These are phyloP conservation scores for Sebastes cheni DNA, from an alignment of 2,797 vertebrate genomes.

Conservation along the genomic window DNA sequence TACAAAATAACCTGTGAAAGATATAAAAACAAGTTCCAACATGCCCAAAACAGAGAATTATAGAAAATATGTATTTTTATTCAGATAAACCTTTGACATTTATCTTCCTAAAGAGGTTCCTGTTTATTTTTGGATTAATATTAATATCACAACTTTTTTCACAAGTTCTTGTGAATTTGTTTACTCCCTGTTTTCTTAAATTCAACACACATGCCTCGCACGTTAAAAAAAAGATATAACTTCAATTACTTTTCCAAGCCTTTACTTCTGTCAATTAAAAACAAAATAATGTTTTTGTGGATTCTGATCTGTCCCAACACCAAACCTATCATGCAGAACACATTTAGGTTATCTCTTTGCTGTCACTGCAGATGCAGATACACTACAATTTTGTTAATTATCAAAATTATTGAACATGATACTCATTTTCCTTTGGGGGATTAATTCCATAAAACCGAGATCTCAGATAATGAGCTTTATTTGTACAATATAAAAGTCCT, in stretches of 20 bases:
- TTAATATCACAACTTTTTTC: neutral
- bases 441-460: conserved; percentile 39
- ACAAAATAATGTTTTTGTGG: neutral
- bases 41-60: neutral
- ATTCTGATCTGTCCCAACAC: neutral
- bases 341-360: neutral
- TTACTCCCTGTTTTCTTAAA: neutral
- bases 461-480: conserved; percentile 24
- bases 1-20: conserved; percentile 29
- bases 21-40: conserved; percentile 3
- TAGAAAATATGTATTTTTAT: neutral
- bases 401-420: conserved; percentile 7
- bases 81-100: neutral
- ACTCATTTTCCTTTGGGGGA: conserved; percentile 17
- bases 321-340: neutral
- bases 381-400: conserved; percentile 18
- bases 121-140: neutral
- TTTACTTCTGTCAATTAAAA: neutral
- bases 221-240: neutral
- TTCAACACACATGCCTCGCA: neutral
- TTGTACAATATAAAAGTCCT: conserved; percentile 16
- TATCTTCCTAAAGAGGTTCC: neutral
- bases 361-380: conserved; percentile 6
- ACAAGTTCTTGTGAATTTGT: neutral
- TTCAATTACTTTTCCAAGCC: neutral